Conservation (phyloP, 2,888 invertebrate species). For the Apodemia mormo region DNA sequence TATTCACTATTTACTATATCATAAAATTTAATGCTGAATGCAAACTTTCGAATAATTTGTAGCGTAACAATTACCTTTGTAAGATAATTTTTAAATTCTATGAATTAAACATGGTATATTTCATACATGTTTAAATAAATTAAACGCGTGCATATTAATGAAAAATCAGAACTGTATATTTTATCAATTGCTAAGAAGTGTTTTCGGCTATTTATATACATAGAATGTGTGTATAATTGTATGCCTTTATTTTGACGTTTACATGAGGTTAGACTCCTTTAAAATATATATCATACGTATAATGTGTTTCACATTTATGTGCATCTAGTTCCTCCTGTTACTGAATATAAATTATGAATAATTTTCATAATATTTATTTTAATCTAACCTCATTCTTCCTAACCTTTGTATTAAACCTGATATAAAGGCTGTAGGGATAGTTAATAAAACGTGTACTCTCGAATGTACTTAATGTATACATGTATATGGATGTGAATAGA, state of each 20-base stretch:
- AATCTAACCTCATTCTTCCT: conserved; percentile 6
- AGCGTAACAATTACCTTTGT: not conserved
- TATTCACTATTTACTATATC: too few species aligned
- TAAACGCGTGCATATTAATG: not conserved
- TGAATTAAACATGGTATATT: not conserved
- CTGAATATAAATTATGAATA: too few species aligned
- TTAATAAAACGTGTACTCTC: not conserved
- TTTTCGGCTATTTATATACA: conserved; percentile 67
- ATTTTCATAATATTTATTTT: not conserved
- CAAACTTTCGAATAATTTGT: not conserved
- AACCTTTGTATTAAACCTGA: conserved; percentile 4
- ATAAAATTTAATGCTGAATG: not conserved
- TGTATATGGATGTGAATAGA: conserved; percentile 14
- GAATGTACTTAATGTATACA: conserved; percentile 1
- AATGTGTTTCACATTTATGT: too few species aligned
- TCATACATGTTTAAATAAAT: not conserved
- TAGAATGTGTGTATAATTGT: conserved; percentile 63
- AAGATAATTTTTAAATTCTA: not conserved
- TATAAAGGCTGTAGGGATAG: conserved; percentile 1
- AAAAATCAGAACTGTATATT: not conserved
- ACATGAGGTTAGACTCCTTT: conserved; percentile 26
- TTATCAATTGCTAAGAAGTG: conserved; percentile 16
- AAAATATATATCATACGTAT: not conserved
- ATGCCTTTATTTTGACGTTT: conserved; percentile 46
- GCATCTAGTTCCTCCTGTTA: too few species aligned